These are phyloP conservation scores for Diabrotica balteata DNA, from an alignment of 2,888 invertebrate genomes.

Conservation along the genomic window DNA sequence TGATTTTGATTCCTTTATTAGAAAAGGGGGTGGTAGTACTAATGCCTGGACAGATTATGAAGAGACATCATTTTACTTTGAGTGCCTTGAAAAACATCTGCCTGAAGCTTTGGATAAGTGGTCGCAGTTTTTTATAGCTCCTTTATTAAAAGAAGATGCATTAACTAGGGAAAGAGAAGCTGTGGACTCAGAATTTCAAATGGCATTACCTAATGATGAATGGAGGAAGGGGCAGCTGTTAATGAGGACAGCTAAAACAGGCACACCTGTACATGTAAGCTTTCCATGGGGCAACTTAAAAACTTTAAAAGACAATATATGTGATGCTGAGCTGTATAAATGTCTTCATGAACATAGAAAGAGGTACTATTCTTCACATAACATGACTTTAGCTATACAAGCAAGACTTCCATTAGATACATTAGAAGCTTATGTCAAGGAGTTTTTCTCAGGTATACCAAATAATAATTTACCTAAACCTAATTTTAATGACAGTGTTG, in stretches of 20 bases:
- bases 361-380: conserved; percentile 83
- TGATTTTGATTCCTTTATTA: conserved; percentile 79
- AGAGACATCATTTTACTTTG: conserved; percentile 87
- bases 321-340: conserved; percentile 72
- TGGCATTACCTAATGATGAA: conserved; percentile 76
- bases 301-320: conserved; percentile 73
- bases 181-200: conserved; percentile 89
- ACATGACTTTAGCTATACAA: conserved; percentile 87
- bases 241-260: conserved; percentile 69
- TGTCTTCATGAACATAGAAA: conserved; percentile 76
- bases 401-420: conserved; percentile 69
- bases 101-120: conserved; percentile 82
- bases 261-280: conserved; percentile 74
- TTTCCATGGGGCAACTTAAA: conserved; percentile 87
- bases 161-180: conserved; percentile 88
- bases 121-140: conserved; percentile 86
- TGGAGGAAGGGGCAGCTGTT: conserved; percentile 80
- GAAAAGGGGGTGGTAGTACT: conserved; percentile 73
- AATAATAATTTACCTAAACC: conserved; percentile 69
- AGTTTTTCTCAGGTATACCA: conserved; percentile 74
- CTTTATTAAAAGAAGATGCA: conserved; percentile 83
- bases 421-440: conserved; percentile 70
- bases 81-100: conserved; percentile 82
- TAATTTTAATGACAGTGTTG: conserved; percentile 66
- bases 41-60: conserved; percentile 91